A percentile compares a stretch with the other conserved stretches of the same genome.
phyloP scores from a whole-genome alignment of 2,888 invertebrate genomes.

The Empis stercorea region DNA sequence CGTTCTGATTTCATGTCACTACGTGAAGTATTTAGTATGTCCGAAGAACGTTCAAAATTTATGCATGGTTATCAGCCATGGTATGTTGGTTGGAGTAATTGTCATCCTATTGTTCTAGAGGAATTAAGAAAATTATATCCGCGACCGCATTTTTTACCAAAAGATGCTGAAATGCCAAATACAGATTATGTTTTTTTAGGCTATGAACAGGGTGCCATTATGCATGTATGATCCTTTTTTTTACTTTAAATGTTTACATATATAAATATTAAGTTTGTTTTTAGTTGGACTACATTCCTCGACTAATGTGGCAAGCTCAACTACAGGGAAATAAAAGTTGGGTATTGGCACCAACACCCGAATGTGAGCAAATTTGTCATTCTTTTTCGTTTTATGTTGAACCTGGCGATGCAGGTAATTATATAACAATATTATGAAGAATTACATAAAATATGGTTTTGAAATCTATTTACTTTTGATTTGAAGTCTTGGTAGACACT shows the following conservation, averaged over 20 bases:
- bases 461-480: slow-evolving; percentile 15
- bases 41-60: slow-evolving; percentile 43
- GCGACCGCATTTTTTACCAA: slow-evolving; percentile 74
- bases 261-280: slow-evolving; percentile 14
- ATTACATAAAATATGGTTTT: too few relatives aligned
- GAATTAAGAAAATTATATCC: slow-evolving; percentile 64
- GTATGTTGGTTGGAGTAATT: slow-evolving; percentile 91
- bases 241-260: slow-evolving; percentile 1
- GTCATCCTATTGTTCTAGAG: slow-evolving; percentile 64
- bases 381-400: slow-evolving; percentile 64
- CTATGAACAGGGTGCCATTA: slow-evolving; percentile 76
- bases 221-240: slow-evolving; percentile 60
- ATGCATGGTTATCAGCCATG: slow-evolving; percentile 56
- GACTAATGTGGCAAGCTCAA: slow-evolving; percentile 91
- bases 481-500: slow-evolving; percentile 69
- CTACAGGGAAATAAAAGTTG: slow-evolving; percentile 75
- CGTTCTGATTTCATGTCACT: slow-evolving; percentile 66
- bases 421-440: neutral
- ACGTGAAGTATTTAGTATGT: slow-evolving; percentile 66
- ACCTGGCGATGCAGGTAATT: slow-evolving; percentile 71
- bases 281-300: slow-evolving; percentile 79
- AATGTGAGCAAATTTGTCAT: slow-evolving; percentile 67
- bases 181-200: slow-evolving; percentile 89
- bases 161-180: slow-evolving; percentile 75
- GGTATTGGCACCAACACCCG: slow-evolving; percentile 72